Evolutionary conservation across 2,113 vertebrate genomes (phyloP), one percentile per base, ranked within the genome.

Genomic region (Uria aalge): DNA sequence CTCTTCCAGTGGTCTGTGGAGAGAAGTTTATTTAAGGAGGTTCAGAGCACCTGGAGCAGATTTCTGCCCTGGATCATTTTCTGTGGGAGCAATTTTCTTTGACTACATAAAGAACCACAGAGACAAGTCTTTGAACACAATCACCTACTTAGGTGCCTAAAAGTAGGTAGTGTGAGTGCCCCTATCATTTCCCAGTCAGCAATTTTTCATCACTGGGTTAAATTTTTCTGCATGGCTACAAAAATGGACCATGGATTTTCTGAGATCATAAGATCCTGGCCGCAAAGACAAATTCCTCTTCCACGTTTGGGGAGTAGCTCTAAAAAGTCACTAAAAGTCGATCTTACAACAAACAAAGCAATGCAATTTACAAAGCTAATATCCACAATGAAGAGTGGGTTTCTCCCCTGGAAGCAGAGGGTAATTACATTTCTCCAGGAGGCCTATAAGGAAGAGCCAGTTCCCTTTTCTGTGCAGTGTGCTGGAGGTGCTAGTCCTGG

Each of bases 361-460:
- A 6, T 82, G 8, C 36, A 30, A 79, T 47, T 68, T 63, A 40
- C 22, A 60, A 43, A 52, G 19, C 5, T 30, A 16, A 2, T 30
- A 34, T n/a, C 26, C 64, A 19, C 11, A 50, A 1, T 5, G 6
- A 4, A 47, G 3, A 18, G 2, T 21, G 20, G 2, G 0, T 72
- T 90, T 85, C 6, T 47, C 8, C 32, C 7, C 8, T 29, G 9
- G 20, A 66, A 88, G n/a, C 11, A 23, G 23, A 12, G 5, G 2
- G 13, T 34, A 21, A 57, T 19, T 27, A 4, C 4, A 8, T 38
- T 88, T 80, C 27, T 75, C 19, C 22, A 67, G 16, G 21, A 29
- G 38, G 47, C 22, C 36, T 38, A 3, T 11, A 26, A 40, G 9
- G 10, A 57, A 57, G 5, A 55, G 3, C 12, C 60, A 20, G 7